Base-by-base conservation (phyloP, 2,113 vertebrate genomes). In the Phodopus roborovskii region DNA sequence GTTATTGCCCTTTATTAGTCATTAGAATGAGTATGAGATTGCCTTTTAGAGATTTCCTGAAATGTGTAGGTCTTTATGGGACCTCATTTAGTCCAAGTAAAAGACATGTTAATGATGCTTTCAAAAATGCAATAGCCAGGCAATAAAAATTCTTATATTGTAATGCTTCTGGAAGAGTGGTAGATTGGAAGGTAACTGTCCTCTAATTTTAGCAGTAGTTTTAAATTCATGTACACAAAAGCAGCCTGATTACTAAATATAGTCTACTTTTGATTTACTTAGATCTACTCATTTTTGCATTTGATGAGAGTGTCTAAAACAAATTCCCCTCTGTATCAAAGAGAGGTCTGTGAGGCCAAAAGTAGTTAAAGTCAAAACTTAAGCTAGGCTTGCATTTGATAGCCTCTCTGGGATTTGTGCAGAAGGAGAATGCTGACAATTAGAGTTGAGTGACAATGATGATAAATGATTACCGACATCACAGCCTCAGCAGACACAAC, bases 1-100 rank as follows among this genome's bases (percentile, higher is more conserved):
- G 39, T 95, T 97, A 90, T 94, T 95, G 85, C 85, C 73, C 16
- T 97, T 98, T 97, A 91, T 95, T 97, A 96, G 66, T 45, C 73
- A 97, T 94, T 88, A 87, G 53, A 87, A 73, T 94, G 94, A 87
- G 42, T 81, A 75, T 89, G 97, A 89, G 22, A 95, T 90, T 97
- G 82, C 62, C 97, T 97, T 94, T 92, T 97, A 92, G 68, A 93
- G 81, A 66, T 95, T 91, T 96, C 36, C 89, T 83, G 53, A 79
- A 95, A 92, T 87, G 17, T 93, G 13, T 87, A 48, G 19, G 33
- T 79, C 15, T 84, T 97, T 60, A 88, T 94, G 58, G 16, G 53
- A 89, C 87, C 48, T 91, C 94, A 94, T 94, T 91, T 78, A 97
- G 91, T 97, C 62, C 94, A 48, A 10, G 42, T 45, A 97, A 96